These are phyloP conservation scores for Hemichromis elongatus DNA, from an alignment of 2,113 vertebrate species.

Conservation along the genomic window DNA sequence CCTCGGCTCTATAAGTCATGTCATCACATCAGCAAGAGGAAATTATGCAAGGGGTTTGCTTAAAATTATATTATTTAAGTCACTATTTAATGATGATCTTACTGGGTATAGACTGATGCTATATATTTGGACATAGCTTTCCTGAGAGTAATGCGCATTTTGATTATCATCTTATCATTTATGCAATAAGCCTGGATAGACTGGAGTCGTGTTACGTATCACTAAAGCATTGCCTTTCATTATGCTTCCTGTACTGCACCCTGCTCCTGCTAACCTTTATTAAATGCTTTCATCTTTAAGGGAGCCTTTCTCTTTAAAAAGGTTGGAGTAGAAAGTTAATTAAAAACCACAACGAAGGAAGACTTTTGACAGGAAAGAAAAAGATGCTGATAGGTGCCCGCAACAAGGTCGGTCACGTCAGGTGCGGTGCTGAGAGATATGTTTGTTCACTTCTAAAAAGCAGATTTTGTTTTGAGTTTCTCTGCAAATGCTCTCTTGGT, in stretches of 20 bases:
- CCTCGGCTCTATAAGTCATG: constrained; percentile 20
- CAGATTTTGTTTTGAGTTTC: not conserved
- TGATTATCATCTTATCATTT: not conserved
- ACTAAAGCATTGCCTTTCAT: not conserved
- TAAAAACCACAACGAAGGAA: not conserved
- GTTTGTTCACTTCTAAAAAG: not conserved
- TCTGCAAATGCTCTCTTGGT: not conserved
- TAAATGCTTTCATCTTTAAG: not conserved
- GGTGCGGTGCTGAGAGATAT: not conserved
- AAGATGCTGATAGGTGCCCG: not conserved
- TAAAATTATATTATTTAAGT: not conserved
- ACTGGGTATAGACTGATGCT: constrained; percentile 2
- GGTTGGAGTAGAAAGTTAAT: not conserved
- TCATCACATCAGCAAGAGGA: not conserved
- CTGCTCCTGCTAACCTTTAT: not conserved
- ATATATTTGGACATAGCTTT: constrained; percentile 1
- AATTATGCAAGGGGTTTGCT: constrained; percentile 11
- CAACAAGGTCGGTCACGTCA: not conserved
- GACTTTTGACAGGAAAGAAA: not conserved
- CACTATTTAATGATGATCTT: constrained; percentile 18
- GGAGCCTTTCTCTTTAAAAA: not conserved
- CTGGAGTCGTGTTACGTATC: not conserved
- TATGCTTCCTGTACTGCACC: not conserved
- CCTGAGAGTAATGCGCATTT: not conserved
- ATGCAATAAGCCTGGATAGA: not conserved